Conservation (phyloP, 1,140 invertebrate species). For the Formica selysi region DNA sequence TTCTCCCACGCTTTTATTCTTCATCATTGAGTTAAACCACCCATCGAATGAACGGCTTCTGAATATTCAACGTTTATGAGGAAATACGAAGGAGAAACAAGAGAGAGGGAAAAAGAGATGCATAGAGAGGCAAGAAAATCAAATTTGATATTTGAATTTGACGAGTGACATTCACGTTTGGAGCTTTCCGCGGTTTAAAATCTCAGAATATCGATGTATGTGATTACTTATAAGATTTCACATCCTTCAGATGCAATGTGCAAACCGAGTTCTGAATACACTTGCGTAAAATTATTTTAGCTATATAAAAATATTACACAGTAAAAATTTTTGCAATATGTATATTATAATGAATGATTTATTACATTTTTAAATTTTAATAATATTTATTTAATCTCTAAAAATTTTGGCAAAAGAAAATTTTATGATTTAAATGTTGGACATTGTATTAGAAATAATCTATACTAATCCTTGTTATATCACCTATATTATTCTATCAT, state of each 20-base stretch:
- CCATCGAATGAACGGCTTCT: conserved; percentile 68
- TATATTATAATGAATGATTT: neutral
- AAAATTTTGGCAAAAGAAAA: too few species aligned
- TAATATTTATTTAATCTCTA: too few species aligned
- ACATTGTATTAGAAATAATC: neutral
- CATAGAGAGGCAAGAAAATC: conserved; percentile 65
- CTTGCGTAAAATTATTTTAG: neutral
- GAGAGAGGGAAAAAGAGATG: neutral
- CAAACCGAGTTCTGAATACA: conserved; percentile 18
- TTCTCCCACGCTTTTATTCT: conserved; percentile 40
- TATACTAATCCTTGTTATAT: neutral
- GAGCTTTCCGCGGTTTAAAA: conserved; percentile 67
- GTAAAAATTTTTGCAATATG: neutral
- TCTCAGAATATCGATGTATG: conserved; percentile 52
- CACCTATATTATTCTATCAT: neutral
- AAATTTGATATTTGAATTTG: conserved; percentile 75
- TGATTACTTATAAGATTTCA: conserved; percentile 61
- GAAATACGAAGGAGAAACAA: conserved; percentile 24
- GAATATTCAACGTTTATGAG: conserved; percentile 76
- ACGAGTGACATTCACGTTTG: conserved; percentile 71
- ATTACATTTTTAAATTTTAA: neutral
- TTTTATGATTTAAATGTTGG: neutral
- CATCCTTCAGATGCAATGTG: conserved; percentile 17
- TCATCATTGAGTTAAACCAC: conserved; percentile 68
- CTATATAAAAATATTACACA: neutral